These are phyloP conservation scores for Paraescarpia echinospica DNA, from an alignment of 1,140 invertebrate genomes.

Conservation along the genomic window DNA sequence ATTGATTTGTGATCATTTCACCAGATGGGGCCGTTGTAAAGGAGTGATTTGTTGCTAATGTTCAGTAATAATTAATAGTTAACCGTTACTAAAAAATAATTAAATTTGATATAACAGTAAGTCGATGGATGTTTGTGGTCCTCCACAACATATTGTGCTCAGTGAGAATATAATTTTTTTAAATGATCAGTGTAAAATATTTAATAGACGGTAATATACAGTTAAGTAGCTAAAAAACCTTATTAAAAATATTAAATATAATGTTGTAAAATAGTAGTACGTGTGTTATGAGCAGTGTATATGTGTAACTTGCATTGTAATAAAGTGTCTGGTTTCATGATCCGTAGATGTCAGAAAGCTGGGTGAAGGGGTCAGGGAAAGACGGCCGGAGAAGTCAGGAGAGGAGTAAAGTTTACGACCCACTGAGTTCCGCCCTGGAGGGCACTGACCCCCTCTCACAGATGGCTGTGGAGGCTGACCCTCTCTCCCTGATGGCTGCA, in stretches of 20 bases:
- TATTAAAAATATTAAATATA: neutral
- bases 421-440: slow-evolving; percentile 67
- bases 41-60: no score
- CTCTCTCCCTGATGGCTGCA: slow-evolving; percentile 48
- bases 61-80: neutral
- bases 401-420: slow-evolving; percentile 59
- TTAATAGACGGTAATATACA: neutral
- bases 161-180: no score
- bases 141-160: neutral
- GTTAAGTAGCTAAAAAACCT: neutral
- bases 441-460: slow-evolving; percentile 75
- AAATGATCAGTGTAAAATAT: neutral
- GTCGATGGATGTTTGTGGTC: neutral
- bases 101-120: neutral
- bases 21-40: no score
- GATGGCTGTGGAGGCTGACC: slow-evolving; percentile 66
- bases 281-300: neutral
- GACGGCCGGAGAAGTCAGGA: slow-evolving; percentile 52
- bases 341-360: slow-evolving; percentile 60
- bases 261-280: neutral
- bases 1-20: no score
- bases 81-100: neutral
- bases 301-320: neutral
- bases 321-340: neutral
- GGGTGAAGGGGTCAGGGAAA: slow-evolving; percentile 56